Evolutionary conservation across 2,888 invertebrate genomes (phyloP), one percentile per base, ranked within the genome.

Genomic region (Digitonthophagus gazella): DNA sequence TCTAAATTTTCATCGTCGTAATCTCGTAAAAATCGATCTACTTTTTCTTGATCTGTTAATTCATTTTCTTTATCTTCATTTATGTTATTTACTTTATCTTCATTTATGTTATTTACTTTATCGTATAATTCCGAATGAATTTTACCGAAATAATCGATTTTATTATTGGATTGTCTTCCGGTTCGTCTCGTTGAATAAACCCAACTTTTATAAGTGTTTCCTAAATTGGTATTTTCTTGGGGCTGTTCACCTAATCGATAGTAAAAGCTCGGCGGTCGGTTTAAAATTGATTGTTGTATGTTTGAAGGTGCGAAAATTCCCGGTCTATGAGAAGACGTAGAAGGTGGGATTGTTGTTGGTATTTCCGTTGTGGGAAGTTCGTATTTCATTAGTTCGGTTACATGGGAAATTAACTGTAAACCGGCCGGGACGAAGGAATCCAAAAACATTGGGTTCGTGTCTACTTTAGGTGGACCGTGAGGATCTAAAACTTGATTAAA

Each of bases 391-490:
- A 87, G 84, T 77, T 89, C 88, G 0, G 88, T 87, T 15, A 88
- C 80, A 74, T 88, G 86, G 0, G 88, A 87, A 67, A 89, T 86
- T 58, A 90, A 85, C 78, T 90, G 90, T 89, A 90, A 90, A 0
- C 87, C 85, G 0, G 90, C 90, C 0, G 90, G 90, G 0, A 90
- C 84, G 79, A 87, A 90, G 1, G 89, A 88, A 74, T 88, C 85
- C 15, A 89, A 84, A 63, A 86, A 81, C 66, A 85, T 80, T 1
- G 89, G 85, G 64, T 84, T 82, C 70, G 84, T 84, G 71, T 88
- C 81, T 1, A 81, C 79, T 67, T 72, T 74, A 0, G 81, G 80
- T 0, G 79, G 80, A 0, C 78, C 79, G 15, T 68, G 66, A 1
- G 71, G 66, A 15, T 68, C 66, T 2, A 68, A 56, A 6, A 18